phyloP scores from a whole-genome alignment of 2,113 vertebrate genomes.

The Actinemys pallida region DNA sequence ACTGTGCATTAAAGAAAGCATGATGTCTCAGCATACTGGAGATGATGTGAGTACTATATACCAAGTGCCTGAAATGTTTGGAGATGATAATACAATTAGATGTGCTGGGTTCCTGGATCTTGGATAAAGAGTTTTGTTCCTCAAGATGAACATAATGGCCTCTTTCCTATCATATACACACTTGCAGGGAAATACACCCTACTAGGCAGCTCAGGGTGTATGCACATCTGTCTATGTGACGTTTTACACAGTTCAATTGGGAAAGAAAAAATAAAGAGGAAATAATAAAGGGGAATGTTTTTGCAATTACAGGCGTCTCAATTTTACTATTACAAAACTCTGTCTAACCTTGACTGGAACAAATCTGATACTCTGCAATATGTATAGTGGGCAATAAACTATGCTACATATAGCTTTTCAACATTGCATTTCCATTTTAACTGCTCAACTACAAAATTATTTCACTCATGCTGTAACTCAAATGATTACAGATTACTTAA shows the following conservation, averaged over 20 bases:
- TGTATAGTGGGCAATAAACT: constrained; percentile 57
- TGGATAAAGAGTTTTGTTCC: constrained; percentile 32
- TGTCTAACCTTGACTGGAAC: constrained; percentile 61
- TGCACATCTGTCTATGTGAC: background rate
- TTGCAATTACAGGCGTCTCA: background rate
- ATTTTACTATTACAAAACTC: background rate
- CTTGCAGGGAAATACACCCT: background rate
- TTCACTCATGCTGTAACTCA: constrained; percentile 67
- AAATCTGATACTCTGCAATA: constrained; percentile 2
- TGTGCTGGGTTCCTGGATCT: constrained; percentile 42
- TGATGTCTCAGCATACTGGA: constrained; percentile 63
- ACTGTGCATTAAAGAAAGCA: constrained; percentile 66
- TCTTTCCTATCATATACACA: background rate
- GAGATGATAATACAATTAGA: constrained; percentile 51
- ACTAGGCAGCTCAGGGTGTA: background rate
- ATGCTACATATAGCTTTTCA: constrained; percentile 31
- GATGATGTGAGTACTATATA: constrained; percentile 47
- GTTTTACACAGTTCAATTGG: background rate
- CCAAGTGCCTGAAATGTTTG: background rate
- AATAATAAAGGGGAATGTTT: background rate
- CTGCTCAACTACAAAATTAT: constrained; percentile 60
- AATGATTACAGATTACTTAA: constrained; percentile 77
- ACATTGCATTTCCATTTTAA: constrained; percentile 66
- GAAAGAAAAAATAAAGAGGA: background rate
- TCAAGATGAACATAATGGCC: background rate